Evolutionary conservation across 2,113 vertebrate species (phyloP), one percentile per base, ranked within the genome.

Genomic region (Gasterosteus nipponicus): DNA sequence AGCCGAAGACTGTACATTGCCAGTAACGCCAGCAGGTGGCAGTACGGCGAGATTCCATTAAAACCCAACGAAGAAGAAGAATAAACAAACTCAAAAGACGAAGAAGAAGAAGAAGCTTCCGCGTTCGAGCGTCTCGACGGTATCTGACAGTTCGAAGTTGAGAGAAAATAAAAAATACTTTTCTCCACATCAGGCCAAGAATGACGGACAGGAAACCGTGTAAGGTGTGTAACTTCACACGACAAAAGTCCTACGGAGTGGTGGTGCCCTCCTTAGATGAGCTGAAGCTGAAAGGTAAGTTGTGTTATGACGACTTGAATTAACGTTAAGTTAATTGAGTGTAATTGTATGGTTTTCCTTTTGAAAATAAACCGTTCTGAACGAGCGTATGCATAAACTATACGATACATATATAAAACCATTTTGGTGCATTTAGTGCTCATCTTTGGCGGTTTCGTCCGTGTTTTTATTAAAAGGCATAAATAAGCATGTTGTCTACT

Each of bases 201-300:
- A 95, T 94, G 93, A 68, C 91, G 22, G 91, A 89, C 18, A 47
- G 75, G 7, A 94, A 82, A 79, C 87, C 92, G 39, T 95, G 93
- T 69, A 93, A 87, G 70, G 92, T 95, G 54, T 95, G 93, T 41
- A 91, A 92, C 54, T 86, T 85, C 67, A 89, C 72, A 4, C 93
- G 94, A 3, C 85, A 91, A 46, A 89, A 86, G 5, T 91, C 81
- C 0, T 85, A 89, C 19, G 94, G 94, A 1, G 0, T 95, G 67
- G 91, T 68, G 0, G 94, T 89, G 7, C 58, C 82, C 16, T 91
- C 93, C 19, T 77, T 95, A 33, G 64, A 78, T 7, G 86, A 94
- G 7, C 88, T 95, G 42, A 94, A 91, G 82, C 56, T 33, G 38
- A 94, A 90, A 86, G 94, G 94, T 95, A 71, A 87, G 86, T 82